Percentiles rank a stretch among this genome's conserved stretches.
Conservation (phyloP, 2,797 vertebrate species). For the Phaenicophaeus curvirostris region DNA sequence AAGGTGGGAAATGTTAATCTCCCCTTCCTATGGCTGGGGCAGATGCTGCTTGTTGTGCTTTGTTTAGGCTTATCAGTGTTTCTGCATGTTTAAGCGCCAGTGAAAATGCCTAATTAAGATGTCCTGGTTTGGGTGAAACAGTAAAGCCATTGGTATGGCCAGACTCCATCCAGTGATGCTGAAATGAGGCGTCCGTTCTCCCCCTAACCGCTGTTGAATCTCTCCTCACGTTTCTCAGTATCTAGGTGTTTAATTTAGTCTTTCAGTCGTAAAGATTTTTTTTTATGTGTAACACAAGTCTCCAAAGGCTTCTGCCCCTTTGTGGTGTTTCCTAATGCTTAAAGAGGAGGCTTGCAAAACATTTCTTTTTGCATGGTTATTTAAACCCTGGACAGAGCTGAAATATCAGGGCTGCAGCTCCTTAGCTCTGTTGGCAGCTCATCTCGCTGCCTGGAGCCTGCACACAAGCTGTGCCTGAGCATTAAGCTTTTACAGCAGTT, state of each 20-base stretch:
- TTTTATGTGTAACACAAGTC: background rate
- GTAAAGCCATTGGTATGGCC: background rate
- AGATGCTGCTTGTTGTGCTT: accelerated
- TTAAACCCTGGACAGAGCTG: background rate
- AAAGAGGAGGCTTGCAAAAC: slow-evolving; percentile 5
- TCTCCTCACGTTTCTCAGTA: background rate
- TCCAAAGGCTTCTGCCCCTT: background rate
- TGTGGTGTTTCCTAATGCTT: background rate
- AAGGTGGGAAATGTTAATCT: background rate
- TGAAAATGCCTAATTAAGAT: background rate
- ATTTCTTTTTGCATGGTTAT: background rate
- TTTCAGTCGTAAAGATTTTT: background rate
- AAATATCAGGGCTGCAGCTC: background rate
- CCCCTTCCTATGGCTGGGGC: background rate
- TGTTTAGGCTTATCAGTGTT: background rate
- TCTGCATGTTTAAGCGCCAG: background rate
- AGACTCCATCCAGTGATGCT: background rate
- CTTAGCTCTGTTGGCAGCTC: background rate
- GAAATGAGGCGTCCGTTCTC: background rate
- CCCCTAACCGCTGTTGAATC: background rate
- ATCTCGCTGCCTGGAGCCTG: background rate
- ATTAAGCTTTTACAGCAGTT: background rate
- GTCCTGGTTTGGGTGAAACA: background rate
- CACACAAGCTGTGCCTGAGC: background rate
- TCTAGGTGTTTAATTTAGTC: background rate